Evolutionary conservation across 1,140 invertebrate genomes (phyloP), one percentile per base, ranked within the genome.

Genomic region (Sinonovacula constricta): DNA sequence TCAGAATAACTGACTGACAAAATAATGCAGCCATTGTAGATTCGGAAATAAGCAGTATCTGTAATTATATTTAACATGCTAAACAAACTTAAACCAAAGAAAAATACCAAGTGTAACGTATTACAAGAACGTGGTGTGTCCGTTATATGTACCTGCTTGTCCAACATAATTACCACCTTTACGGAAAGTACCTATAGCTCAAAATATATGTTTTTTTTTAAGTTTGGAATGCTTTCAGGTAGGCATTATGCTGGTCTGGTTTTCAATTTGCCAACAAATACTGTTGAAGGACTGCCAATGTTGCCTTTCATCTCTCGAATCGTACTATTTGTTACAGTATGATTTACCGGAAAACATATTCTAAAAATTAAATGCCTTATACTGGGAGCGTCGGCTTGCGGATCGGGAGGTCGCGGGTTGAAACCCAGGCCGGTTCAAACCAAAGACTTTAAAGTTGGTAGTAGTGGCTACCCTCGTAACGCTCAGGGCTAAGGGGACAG

Each of bases 171-270:
- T 69, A 30, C 30, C 49, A 4, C 15, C 31, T 22, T 22, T 69
- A 15, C 49, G 34, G 49, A 72, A 39, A 62, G 62, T 24, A 62
- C n/a, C 62, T 72, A n/a, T 12, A 72, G n/a, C n/a, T n/a, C n/a
- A n/a, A n/a, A n/a, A n/a, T n/a, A n/a, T n/a, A n/a, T n/a, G 4
- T 49, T 72, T 31, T 72, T 31, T 39, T 60, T 72, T 56, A 60
- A 56, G 24, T 30, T 70, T 33, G 54, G 56, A 15, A 59, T 70
- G 33, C 26, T 70, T 2, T 54, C 68, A 15, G 68, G 68, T 1
- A 54, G 68, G 10, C 68, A 70, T 12, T 70, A 70, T 36, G 54
- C 68, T 36, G 68, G 68, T 54, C 53, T 69, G 10, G 18, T 62
- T 45, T 28, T 72, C 1, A 60, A 72, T 22, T 49, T 72, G 26